phyloP scores from a whole-genome alignment of 2,888 invertebrate genomes.

The Drosophila ezoana region DNA sequence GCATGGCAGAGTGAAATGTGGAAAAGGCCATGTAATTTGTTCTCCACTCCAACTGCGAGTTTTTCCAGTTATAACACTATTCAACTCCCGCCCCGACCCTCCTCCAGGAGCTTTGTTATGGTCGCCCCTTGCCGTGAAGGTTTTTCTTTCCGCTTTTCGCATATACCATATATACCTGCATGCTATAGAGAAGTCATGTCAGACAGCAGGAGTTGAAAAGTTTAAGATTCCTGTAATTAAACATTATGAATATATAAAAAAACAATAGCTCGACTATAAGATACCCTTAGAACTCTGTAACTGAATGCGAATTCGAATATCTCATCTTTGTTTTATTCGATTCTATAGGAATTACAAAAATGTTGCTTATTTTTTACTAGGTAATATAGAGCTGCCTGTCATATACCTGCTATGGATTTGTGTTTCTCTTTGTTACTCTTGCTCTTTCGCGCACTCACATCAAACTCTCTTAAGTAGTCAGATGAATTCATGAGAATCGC shows the following conservation, averaged over 20 bases:
- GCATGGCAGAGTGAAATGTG: slow-evolving; percentile 46
- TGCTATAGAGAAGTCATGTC: slow-evolving; percentile 16
- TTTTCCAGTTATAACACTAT: slow-evolving; percentile 6
- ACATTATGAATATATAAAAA: slow-evolving; percentile 1
- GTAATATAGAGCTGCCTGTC: too few relatives aligned
- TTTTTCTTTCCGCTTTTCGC: slow-evolving; percentile 30
- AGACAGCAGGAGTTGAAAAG: slow-evolving; percentile 2
- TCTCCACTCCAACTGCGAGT: slow-evolving; percentile 42
- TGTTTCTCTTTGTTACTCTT: too few relatives aligned
- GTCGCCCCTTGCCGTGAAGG: slow-evolving; percentile 6
- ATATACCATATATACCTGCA: slow-evolving; percentile 34
- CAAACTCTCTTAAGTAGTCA: too few relatives aligned
- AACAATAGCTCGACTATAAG: neutral
- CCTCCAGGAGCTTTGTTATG: neutral
- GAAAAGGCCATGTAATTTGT: slow-evolving; percentile 79
- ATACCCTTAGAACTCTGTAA: neutral
- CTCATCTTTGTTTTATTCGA: too few relatives aligned
- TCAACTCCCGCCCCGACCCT: neutral
- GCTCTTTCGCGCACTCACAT: too few relatives aligned
- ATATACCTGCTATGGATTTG: too few relatives aligned
- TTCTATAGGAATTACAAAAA: too few relatives aligned
- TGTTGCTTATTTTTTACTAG: too few relatives aligned
- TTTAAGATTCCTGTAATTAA: slow-evolving; percentile 14
- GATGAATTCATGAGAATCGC: neutral
- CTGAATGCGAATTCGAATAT: too few relatives aligned